A percentile compares a stretch with the other conserved stretches of the same genome.
Conservation (phyloP, 1,140 invertebrate species). For the Sycobia sp. region DNA sequence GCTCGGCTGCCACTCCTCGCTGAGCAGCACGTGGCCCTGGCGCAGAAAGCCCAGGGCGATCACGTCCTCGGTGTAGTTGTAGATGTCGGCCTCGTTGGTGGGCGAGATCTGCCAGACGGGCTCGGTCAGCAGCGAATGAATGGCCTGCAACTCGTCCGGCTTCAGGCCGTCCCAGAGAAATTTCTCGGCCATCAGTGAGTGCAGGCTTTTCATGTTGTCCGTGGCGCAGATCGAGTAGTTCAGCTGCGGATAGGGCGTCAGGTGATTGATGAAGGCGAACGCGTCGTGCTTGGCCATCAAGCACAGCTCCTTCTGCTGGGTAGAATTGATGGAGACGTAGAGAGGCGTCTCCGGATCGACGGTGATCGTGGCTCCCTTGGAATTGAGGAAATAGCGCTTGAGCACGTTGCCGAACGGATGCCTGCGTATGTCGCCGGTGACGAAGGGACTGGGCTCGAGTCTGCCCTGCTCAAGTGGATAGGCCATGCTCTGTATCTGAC, state of each 20-base stretch:
- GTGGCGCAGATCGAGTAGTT: slow-evolving; percentile 87
- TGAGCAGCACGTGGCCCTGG: slow-evolving; percentile 80
- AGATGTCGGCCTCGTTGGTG: slow-evolving; percentile 71
- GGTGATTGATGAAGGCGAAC: slow-evolving; percentile 76
- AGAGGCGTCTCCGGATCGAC: slow-evolving; percentile 78
- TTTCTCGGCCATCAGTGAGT: slow-evolving; percentile 74
- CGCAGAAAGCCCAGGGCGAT: slow-evolving; percentile 75
- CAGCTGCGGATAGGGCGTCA: slow-evolving; percentile 69
- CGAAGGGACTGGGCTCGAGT: slow-evolving; percentile 77
- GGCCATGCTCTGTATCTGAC: slow-evolving; percentile 74
- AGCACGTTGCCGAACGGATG: slow-evolving; percentile 82
- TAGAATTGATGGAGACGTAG: slow-evolving; percentile 73
- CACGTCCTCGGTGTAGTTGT: slow-evolving; percentile 82
- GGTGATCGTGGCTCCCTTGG: slow-evolving; percentile 79
- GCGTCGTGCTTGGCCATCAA: slow-evolving; percentile 76
- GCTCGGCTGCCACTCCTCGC: slow-evolving; percentile 83
- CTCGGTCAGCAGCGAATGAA: slow-evolving; percentile 78
- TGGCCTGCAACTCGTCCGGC: slow-evolving; percentile 72
- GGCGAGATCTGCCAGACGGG: slow-evolving; percentile 85
- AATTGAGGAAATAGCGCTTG: slow-evolving; percentile 82
- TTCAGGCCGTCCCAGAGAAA: slow-evolving; percentile 81
- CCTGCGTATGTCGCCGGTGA: slow-evolving; percentile 79
- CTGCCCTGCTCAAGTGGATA: slow-evolving; percentile 79
- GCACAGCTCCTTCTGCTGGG: slow-evolving; percentile 66
- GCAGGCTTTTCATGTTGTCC: slow-evolving; percentile 76